Conservation (phyloP, 2,888 invertebrate genomes). For the Limnephilus rhombicus region DNA sequence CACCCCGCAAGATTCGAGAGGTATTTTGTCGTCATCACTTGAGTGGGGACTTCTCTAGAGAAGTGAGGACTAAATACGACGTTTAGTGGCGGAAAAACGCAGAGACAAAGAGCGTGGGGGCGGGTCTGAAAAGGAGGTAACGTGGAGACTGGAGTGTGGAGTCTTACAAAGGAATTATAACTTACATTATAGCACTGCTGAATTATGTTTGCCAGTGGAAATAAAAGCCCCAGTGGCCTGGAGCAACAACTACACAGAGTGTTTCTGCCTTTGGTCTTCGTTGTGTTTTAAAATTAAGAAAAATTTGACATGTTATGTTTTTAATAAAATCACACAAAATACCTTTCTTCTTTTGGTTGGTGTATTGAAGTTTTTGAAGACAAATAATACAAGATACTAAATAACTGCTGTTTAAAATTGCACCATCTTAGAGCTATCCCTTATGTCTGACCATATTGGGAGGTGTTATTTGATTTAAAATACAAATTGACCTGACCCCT, state of each 20-base stretch:
- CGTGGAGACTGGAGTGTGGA: not conserved
- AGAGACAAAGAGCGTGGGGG: constrained; percentile 14
- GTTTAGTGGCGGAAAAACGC: constrained; percentile 44
- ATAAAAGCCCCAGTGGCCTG: not conserved
- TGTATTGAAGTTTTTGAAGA: not conserved
- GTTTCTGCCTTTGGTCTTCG: too few species aligned
- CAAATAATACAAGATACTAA: not conserved
- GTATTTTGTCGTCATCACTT: constrained; percentile 12
- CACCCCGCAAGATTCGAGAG: not conserved
- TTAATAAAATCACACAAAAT: not conserved
- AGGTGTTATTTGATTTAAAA: too few species aligned
- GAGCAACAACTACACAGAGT: not conserved
- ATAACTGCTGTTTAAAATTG: not conserved
- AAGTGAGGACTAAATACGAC: constrained; percentile 25
- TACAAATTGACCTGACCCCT: not conserved
- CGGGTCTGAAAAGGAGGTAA: not conserved
- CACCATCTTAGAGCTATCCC: not conserved
- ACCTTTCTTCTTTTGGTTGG: not conserved
- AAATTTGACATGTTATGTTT: not conserved
- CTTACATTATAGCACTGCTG: not conserved
- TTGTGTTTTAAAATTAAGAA: not conserved
- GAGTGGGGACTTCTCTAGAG: constrained; percentile 13
- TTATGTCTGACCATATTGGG: too few species aligned
- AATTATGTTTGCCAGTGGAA: not conserved
- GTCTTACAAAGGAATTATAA: constrained; percentile 39